Evolutionary conservation across 2,888 invertebrate species (phyloP), one percentile per base, ranked within the genome.

Genomic region (Drosophila kokeensis): DNA sequence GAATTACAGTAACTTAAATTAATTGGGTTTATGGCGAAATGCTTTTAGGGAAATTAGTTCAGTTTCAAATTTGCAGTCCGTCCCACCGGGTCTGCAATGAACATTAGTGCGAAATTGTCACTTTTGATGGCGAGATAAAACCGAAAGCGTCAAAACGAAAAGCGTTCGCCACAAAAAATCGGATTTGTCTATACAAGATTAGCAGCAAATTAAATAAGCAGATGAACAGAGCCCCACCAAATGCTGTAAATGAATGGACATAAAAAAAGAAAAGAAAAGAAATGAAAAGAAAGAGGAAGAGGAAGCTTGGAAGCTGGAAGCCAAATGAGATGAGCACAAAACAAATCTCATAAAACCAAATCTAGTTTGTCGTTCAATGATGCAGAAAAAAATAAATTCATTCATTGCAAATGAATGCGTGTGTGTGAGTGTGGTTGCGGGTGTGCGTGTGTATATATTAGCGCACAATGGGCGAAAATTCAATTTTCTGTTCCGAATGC

Each of bases 181-280:
- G 81, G 70, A 79, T 83, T 83, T 73, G 74, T 65, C 64, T 64
- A 62, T 75, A 88, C 86, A 65, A 86, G 89, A 87, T 87, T 87
- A 90, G 89, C 89, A 86, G 90, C 89, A 90, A 90, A 88, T 85
- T 85, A 85, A 89, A 89, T 89, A 84, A 89, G 89, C 87, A 73
- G 84, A 77, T 83, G 81, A 72, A 32, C 69, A 59, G 53, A 63
- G 69, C 24, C 18, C 69, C 65, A 54, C 68, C 65, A 52, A 79
- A 86, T 69, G 32, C 71, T 62, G 45, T 61, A 76, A 89, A 76
- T 78, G 74, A 83, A 78, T 65, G 69, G 58, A 68, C 78, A 65
- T 71, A 42, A 72, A 48, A 45, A 34, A 54, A 21, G 24, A 21
- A 8, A 27, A 34, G 15, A 24, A 18, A 18, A 24, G 24, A 8